These are phyloP conservation scores for Pterophyllum scalare DNA, from an alignment of 2,113 vertebrate species.

Conservation along the genomic window DNA sequence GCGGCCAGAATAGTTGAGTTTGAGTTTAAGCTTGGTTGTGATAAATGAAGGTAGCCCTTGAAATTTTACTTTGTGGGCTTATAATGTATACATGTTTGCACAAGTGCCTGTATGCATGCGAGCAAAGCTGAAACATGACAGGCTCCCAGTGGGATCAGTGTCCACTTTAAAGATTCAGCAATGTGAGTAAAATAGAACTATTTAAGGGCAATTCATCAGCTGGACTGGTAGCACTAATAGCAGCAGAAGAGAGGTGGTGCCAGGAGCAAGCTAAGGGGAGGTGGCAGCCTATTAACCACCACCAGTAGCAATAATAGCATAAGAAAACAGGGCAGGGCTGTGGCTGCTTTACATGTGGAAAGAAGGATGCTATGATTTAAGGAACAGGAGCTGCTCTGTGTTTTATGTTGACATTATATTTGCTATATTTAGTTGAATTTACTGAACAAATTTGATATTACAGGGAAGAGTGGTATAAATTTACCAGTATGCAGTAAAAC, in stretches of 20 bases:
- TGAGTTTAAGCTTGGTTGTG: not conserved
- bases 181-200: slow-evolving; percentile 18
- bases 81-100: too few relatives aligned
- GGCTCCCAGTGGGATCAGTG: not conserved
- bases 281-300: slow-evolving; percentile 55
- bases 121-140: slow-evolving; percentile 26
- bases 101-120: not conserved
- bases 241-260: slow-evolving; percentile 30
- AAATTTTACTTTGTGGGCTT: not conserved
- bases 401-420: not conserved
- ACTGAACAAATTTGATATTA: not conserved
- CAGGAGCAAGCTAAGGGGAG: slow-evolving; percentile 44
- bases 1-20: not conserved
- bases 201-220: slow-evolving; percentile 42
- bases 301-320: slow-evolving; percentile 46
- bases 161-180: slow-evolving; percentile 22
- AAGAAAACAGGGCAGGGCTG: not conserved
- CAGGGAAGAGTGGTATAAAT: not conserved
- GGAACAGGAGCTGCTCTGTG: not conserved
- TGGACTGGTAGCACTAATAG: not conserved
- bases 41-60: not conserved
- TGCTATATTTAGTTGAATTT: not conserved
- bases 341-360: slow-evolving; percentile 11
- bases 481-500: not conserved
- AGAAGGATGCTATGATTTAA: slow-evolving; percentile 4